Evolutionary conservation across 2,113 vertebrate genomes (phyloP).

Genomic region (Myotis lucifugus): DNA sequence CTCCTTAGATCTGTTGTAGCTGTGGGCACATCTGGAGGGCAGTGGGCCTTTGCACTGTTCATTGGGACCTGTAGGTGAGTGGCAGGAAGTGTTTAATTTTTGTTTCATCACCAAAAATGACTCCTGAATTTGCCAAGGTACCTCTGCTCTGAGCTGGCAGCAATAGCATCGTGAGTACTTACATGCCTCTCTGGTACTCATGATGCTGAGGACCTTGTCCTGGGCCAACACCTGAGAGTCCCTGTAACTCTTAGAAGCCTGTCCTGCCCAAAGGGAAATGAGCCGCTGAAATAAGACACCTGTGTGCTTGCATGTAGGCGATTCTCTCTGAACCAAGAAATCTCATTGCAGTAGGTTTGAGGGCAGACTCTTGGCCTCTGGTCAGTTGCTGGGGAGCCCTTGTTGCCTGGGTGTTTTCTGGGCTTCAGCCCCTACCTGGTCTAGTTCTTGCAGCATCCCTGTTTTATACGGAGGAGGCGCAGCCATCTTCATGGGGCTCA

Average conservation of each 20-base stretch:
- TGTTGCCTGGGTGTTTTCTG: too few relatives aligned
- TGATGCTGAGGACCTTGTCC: not conserved
- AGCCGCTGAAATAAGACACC: accelerated
- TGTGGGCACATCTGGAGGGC: not conserved
- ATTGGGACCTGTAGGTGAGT: accelerated
- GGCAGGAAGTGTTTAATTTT: not conserved
- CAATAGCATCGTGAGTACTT: not conserved
- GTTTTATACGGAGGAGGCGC: accelerated
- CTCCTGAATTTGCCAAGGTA: not conserved
- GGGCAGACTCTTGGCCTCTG: not conserved
- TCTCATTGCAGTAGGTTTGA: not conserved
- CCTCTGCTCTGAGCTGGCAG: not conserved
- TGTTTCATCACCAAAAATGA: not conserved
- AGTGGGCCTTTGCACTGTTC: accelerated
- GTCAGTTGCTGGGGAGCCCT: not conserved
- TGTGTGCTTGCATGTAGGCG: accelerated
- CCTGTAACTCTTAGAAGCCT: not conserved
- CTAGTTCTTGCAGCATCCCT: not conserved
- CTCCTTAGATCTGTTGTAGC: not conserved
- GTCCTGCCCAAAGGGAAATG: not conserved
- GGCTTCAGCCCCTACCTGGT: accelerated
- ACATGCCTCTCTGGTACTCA: too few relatives aligned
- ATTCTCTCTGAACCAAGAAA: not conserved
- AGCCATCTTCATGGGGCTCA: accelerated
- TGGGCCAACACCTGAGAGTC: not conserved